Base-by-base conservation (phyloP, 2,113 vertebrate genomes). In the Epinephelus moara region DNA sequence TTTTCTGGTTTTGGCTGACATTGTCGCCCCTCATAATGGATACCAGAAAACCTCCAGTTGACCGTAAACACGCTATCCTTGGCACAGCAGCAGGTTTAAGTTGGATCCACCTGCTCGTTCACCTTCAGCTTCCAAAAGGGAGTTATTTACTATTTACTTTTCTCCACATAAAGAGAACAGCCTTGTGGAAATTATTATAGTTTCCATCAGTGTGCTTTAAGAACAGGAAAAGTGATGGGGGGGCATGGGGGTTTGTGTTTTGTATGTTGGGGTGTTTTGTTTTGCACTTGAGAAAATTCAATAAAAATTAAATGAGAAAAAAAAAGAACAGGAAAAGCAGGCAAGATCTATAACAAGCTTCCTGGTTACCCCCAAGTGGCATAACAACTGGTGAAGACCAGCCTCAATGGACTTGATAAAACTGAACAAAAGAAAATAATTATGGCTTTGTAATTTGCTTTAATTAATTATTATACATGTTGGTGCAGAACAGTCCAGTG, bases 391-490 rank as follows among this genome's bases (percentile, higher is more conserved):
- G 25, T n/a, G 30, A 57, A 17, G 12, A 68, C 27, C 8, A 15
- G 59, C 50, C 52, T 70, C 37, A 10, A 63, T 52, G 12, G 61
- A 75, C 50, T 66, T 67, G 62, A 75, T 49, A 60, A 70, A 74
- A 62, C 52, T 19, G 50, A 66, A 1, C 47, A 73, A 68, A 3
- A 1, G 37, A 75, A 70, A 63, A 78, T 57, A 79, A 79, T 73
- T 60, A 69, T 23, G 45, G 47, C 37, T 69, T 17, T 25, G 40
- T 81, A 68, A 84, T 81, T 81, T 49, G 23, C 23, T 59, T 53
- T 85, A 72, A 85, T 82, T 63, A 68, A 81, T 55, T 70, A 75
- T 74, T 45, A 71, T 84, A 75, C 59, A 66, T 55, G n/a, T 13
- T 15, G 70, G 19, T 40, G 6, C 14, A 40, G 15, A 27, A 23